Evolutionary conservation across 2,113 vertebrate genomes (phyloP), one percentile per base, ranked within the genome.

Genomic region (Toxotes chatareus): DNA sequence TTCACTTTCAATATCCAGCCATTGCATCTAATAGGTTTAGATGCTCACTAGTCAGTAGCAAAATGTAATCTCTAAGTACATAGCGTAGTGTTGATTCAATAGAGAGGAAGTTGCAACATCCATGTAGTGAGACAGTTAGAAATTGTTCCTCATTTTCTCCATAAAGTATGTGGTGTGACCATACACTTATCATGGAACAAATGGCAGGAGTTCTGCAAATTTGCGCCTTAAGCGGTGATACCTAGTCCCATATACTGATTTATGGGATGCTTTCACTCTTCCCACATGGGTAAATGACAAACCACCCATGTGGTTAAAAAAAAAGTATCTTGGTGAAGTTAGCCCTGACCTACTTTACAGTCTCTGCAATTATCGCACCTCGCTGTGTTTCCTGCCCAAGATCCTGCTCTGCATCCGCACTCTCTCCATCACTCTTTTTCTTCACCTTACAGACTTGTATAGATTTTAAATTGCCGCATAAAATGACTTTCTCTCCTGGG

Each of bases 101-200:
- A 4, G 5, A 76, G 5, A 57, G 71, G 88, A 90, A 90, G 72
- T 91, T 87, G 44, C 78, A 49, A 57, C 34, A 56, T 72, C 23
- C 14, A 31, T 74, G 12, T 11, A 46, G 4, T 21, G 27, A 67
- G 17, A 17, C 13, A 0, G 47, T 76, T 62, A 31, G 7, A 59
- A 12, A 42, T 38, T 53, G 73, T 89, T 91, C 70, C 82, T 79
- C 61, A 59, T 76, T 87, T 88, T 66, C 2, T 46, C 21, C 34
- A 7, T 32, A 1, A 36, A 40, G 56, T 32, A 56, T 46, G 17
- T 82, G 27, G 44, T 62, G 65, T 64, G 46, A 27, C 40, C 4
- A 46, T 63, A 51, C 31, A 14, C 40, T n/a, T 49, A 3, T 31
- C 31, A 34, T 60, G 9, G 5, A 73, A 75, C 21, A 12, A 51